phyloP scores from a whole-genome alignment of 2,888 invertebrate species.

The Drosophila subsilvestris region DNA sequence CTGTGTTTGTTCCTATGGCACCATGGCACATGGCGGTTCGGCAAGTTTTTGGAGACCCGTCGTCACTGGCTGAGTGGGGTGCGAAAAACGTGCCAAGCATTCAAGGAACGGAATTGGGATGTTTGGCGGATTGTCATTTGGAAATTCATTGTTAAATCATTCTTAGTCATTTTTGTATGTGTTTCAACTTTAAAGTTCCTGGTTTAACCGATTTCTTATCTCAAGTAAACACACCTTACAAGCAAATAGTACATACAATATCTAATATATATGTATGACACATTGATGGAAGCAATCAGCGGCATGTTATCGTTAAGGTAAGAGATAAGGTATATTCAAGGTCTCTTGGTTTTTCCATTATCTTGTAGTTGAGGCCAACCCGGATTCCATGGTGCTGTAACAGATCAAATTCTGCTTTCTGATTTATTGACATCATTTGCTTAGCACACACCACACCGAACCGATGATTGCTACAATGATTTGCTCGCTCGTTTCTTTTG shows the following conservation, averaged over 20 bases:
- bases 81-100: conserved; percentile 51
- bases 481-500: conserved; percentile 17
- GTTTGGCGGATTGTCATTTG: conserved; percentile 1
- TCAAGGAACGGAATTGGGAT: conserved; percentile 17
- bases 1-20: conserved; percentile 17
- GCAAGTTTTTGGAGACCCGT: conserved; percentile 23
- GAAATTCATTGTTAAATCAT: conserved; percentile 4
- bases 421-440: conserved; percentile 65
- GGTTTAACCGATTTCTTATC: conserved; percentile 17
- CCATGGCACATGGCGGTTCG: conserved; percentile 26
- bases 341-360: neutral
- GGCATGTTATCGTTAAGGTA: conserved; percentile 38
- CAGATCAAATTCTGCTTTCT: conserved; percentile 4
- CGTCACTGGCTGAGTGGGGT: conserved; percentile 8
- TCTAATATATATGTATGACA: conserved; percentile 5
- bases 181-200: neutral
- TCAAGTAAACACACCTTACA: conserved; percentile 23
- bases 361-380: neutral
- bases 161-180: neutral
- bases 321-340: conserved; percentile 23
- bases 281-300: conserved; percentile 15
- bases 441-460: conserved; percentile 27
- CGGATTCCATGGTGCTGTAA: conserved; percentile 43
- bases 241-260: conserved; percentile 2
- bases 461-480: conserved; percentile 17